These are phyloP conservation scores for Reinhardtius hippoglossoides DNA, from an alignment of 2,113 vertebrate genomes.

Conservation along the genomic window DNA sequence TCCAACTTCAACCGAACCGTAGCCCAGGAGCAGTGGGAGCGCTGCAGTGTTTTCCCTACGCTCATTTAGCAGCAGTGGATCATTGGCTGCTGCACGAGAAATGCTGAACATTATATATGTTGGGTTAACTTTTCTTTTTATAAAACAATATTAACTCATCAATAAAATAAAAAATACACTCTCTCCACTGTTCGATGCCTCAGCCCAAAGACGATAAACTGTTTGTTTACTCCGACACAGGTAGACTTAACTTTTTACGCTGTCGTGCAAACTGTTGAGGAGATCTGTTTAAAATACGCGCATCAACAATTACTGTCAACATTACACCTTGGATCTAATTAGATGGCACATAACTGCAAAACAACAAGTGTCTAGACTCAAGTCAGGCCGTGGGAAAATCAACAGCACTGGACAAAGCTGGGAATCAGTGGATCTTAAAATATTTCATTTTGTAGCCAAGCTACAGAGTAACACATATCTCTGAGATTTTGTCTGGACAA, in stretches of 20 bases:
- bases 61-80: slow-evolving; percentile 26
- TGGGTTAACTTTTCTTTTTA: too few relatives aligned
- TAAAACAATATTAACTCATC: too few relatives aligned
- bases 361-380: slow-evolving; percentile 22
- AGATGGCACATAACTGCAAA: slow-evolving; percentile 42
- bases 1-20: slow-evolving; percentile 33
- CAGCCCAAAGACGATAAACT: too few relatives aligned
- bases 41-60: slow-evolving; percentile 16
- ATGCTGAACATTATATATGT: background rate
- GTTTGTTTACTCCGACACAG: background rate
- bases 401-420: background rate
- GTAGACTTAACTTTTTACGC: slow-evolving; percentile 1
- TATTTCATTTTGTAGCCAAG: background rate
- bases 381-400: slow-evolving; percentile 38
- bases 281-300: background rate
- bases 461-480: background rate
- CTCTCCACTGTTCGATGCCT: too few relatives aligned
- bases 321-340: slow-evolving; percentile 59
- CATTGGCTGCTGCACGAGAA: slow-evolving; percentile 24
- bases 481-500: background rate
- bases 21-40: slow-evolving; percentile 18
- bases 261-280: slow-evolving; percentile 7
- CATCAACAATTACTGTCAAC: slow-evolving; percentile 19
- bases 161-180: too few relatives aligned
- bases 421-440: background rate